Conservation (phyloP, 2,888 invertebrate species). For the Papilio gigon region DNA sequence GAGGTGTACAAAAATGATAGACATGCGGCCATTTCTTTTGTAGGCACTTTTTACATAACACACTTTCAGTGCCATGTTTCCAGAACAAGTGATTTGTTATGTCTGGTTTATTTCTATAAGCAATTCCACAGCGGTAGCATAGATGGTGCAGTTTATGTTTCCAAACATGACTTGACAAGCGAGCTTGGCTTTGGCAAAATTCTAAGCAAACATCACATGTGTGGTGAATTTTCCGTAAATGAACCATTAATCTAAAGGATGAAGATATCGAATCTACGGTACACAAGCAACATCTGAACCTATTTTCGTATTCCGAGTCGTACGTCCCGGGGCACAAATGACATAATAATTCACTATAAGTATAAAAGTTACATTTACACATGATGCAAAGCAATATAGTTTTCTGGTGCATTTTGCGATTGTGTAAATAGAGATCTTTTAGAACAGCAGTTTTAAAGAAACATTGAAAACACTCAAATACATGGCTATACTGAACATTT, state of each 20-base stretch:
- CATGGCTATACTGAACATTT: slow-evolving; percentile 83
- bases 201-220: slow-evolving; percentile 94
- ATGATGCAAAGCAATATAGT: slow-evolving; percentile 91
- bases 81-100: slow-evolving; percentile 95
- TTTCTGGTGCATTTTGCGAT: slow-evolving; percentile 93
- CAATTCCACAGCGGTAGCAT: slow-evolving; percentile 93
- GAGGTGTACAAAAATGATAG: slow-evolving; percentile 94
- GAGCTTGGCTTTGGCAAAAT: slow-evolving; percentile 89
- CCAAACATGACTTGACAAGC: slow-evolving; percentile 93
- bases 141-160: slow-evolving; percentile 94
- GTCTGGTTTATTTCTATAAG: slow-evolving; percentile 93
- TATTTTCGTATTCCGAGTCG: slow-evolving; percentile 84
- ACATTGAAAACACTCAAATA: slow-evolving; percentile 94
- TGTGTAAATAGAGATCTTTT: slow-evolving; percentile 93
- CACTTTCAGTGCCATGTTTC: slow-evolving; percentile 96
- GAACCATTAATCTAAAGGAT: slow-evolving; percentile 93
- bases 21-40: slow-evolving; percentile 96
- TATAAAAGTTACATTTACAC: slow-evolving; percentile 94
- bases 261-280: slow-evolving; percentile 90
- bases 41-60: slow-evolving; percentile 90
- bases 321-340: slow-evolving; percentile 93
- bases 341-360: slow-evolving; percentile 92
- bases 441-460: slow-evolving; percentile 89
- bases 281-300: slow-evolving; percentile 92
- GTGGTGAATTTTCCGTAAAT: slow-evolving; percentile 91